Conservation (phyloP, 2,888 invertebrate genomes). For the Lucinisca nassula region DNA sequence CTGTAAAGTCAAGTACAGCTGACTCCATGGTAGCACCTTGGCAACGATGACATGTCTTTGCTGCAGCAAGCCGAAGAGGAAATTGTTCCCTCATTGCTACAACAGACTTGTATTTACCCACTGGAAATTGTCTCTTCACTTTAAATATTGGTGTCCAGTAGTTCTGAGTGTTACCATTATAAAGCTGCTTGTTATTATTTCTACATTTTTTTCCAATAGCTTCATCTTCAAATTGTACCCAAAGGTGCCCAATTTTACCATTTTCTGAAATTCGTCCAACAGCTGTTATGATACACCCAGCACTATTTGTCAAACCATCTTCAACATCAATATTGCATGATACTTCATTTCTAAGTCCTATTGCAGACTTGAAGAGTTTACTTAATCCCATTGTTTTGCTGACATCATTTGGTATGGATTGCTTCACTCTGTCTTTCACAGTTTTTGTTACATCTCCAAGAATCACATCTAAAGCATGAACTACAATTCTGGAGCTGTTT, state of each 20-base stretch:
- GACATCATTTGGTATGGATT: constrained; percentile 24
- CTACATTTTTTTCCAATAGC: constrained; percentile 5
- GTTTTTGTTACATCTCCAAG: constrained; percentile 37
- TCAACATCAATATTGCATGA: constrained; percentile 51
- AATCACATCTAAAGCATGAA: constrained; percentile 24
- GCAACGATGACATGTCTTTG: too few relatives aligned
- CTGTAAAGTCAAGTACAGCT: constrained; percentile 40
- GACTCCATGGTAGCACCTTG: constrained; percentile 50
- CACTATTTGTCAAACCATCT: constrained; percentile 63
- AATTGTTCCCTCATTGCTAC: constrained; percentile 47
- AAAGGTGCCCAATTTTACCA: not conserved
- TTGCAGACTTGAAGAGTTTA: constrained; percentile 9
- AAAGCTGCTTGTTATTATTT: constrained; percentile 5
- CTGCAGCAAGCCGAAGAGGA: constrained; percentile 33
- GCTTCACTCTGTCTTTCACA: constrained; percentile 15
- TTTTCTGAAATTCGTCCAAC: not conserved
- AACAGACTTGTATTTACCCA: constrained; percentile 26
- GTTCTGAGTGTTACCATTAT: not conserved
- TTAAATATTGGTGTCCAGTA: constrained; percentile 45
- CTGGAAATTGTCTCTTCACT: constrained; percentile 40
- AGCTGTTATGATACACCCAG: too few relatives aligned
- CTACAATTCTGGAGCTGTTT: not conserved
- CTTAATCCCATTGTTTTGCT: constrained; percentile 33
- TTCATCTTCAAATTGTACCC: constrained; percentile 37
- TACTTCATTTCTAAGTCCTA: constrained; percentile 40